Evolutionary conservation across 1,140 invertebrate genomes (phyloP).

Genomic region (Sitobion miscanthi): DNA sequence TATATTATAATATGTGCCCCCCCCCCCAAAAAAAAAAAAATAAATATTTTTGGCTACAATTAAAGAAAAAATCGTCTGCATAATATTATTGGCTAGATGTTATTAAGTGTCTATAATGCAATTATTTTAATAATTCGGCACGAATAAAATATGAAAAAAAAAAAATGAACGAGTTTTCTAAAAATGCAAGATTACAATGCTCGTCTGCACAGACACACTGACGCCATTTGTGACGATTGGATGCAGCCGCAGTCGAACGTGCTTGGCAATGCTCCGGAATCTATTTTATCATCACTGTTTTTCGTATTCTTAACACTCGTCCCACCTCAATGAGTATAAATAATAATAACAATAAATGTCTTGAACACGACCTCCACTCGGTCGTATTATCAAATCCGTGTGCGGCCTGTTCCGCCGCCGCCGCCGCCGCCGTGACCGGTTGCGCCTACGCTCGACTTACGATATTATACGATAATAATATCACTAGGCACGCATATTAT

Average conservation of each 20-base stretch:
- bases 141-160: not conserved
- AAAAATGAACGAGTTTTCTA: not conserved
- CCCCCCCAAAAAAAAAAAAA: no score
- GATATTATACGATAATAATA: not conserved
- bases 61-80: no score
- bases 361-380: not conserved
- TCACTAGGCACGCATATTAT: not conserved
- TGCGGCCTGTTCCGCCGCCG: not conserved
- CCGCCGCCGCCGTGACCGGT: not conserved
- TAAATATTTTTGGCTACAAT: no score
- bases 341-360: not conserved
- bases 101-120: no score
- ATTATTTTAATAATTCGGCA: not conserved
- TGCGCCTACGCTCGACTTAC: constrained; percentile 5
- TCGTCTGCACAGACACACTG: not conserved
- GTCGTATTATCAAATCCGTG: not conserved
- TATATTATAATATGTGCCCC: no score
- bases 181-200: not conserved
- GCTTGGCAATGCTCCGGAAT: not conserved
- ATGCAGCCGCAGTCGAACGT: no score
- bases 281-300: constrained; percentile 7
- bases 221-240: not conserved
- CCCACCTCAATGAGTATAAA: not conserved
- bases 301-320: not conserved
- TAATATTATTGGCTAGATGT: no score